Percentiles rank a stretch among this genome's conserved stretches.
These are phyloP conservation scores for Drosophila rhopaloa DNA, from an alignment of 1,140 invertebrate species.

Conservation along the genomic window DNA sequence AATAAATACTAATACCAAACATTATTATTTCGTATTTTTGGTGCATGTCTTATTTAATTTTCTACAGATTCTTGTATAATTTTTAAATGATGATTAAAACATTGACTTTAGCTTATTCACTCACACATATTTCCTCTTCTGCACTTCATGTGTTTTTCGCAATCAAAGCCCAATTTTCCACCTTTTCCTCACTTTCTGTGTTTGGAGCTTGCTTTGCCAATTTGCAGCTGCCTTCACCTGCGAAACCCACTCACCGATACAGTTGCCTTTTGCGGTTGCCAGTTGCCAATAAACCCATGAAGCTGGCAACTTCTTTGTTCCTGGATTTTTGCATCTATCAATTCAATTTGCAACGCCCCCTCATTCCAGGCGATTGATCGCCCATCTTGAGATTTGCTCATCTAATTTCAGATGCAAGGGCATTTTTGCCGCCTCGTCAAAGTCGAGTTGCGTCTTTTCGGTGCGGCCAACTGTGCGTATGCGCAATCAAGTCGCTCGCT, in stretches of 20 bases:
- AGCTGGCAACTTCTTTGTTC: slow-evolving; percentile 12
- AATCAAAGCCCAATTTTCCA: neutral
- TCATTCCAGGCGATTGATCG: slow-evolving; percentile 27
- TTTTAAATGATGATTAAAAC: neutral
- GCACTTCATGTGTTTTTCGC: neutral
- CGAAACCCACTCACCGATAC: slow-evolving; percentile 3
- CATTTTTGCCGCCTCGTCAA: slow-evolving; percentile 5
- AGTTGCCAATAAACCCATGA: slow-evolving; percentile 20
- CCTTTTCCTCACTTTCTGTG: slow-evolving; percentile 1
- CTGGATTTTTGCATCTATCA: slow-evolving; percentile 9
- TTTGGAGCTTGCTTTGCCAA: slow-evolving; percentile 11
- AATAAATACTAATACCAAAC: too few relatives aligned
- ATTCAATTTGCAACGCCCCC: slow-evolving; percentile 24
- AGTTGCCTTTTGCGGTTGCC: slow-evolving; percentile 38
- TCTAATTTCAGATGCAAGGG: slow-evolving; percentile 24
- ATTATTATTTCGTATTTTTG: neutral
- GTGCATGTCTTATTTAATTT: neutral
- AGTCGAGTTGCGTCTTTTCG: neutral
- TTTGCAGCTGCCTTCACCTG: slow-evolving; percentile 27
- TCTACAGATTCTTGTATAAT: too few relatives aligned
- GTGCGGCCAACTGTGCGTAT: slow-evolving; percentile 38
- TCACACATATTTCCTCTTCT: neutral
- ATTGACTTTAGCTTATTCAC: too few relatives aligned
- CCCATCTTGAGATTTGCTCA: slow-evolving; percentile 24
- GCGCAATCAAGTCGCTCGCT: slow-evolving; percentile 30